A percentile compares a stretch with the other conserved stretches of the same genome.
Evolutionary conservation across 1,140 invertebrate genomes (phyloP).

Genomic region (Vanessa tameamea): DNA sequence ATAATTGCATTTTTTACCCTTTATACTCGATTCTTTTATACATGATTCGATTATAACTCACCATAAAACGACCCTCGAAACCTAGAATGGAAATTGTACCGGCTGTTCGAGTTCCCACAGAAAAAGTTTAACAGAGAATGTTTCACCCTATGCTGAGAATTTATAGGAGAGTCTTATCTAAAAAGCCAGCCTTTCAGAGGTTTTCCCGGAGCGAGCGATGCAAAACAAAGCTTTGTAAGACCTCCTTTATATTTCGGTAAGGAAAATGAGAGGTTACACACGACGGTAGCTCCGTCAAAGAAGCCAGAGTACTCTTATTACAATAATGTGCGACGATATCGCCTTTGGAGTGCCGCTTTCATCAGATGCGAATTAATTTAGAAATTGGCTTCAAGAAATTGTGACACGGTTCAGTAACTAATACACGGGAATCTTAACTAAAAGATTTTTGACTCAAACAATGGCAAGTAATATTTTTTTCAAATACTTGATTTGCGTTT

Average conservation of each 20-base stretch:
- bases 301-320: conserved; percentile 70
- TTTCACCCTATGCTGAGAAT: conserved; percentile 66
- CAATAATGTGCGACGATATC: conserved; percentile 63
- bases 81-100: conserved; percentile 59
- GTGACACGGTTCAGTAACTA: no score
- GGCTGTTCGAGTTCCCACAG: conserved; percentile 66
- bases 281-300: conserved; percentile 64
- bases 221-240: conserved; percentile 78
- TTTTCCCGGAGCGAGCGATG: conserved; percentile 65
- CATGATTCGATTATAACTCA: conserved; percentile 45
- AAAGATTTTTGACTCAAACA: no score
- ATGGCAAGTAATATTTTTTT: no score
- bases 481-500: no score
- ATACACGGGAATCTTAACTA: no score
- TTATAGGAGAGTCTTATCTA: conserved; percentile 77
- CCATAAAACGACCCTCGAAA: conserved; percentile 37
- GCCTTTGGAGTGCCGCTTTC: conserved; percentile 24
- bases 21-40: conserved; percentile 2
- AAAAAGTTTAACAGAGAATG: conserved; percentile 69
- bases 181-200: conserved; percentile 74
- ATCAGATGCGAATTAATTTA: conserved; percentile 24
- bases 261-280: conserved; percentile 76
- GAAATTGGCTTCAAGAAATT: conserved; percentile 23
- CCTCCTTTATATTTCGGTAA: conserved; percentile 76
- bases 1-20: conserved; percentile 29